Evolutionary conservation across 2,888 invertebrate genomes (phyloP), one percentile per base, ranked within the genome.

Genomic region (Eupithecia subumbrata): DNA sequence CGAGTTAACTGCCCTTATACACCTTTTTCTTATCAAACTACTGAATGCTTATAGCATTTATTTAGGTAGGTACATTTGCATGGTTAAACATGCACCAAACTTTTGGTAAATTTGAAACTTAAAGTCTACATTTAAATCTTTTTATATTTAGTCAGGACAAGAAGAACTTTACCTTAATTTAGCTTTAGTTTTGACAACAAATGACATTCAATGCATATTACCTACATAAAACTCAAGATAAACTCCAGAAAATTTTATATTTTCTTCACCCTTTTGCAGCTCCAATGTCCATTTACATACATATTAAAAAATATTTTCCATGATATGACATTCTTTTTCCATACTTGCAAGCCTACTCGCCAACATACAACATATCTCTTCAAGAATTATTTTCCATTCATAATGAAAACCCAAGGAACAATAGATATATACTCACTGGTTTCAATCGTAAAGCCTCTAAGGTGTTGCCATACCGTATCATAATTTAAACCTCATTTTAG

Each of bases 361-460:
- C 63, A 16, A 34, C 22, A 56, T 8, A n/a, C 11, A 48, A 18
- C 18, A 48, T 48, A 52, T 52, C 11, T 56, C 52, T 11, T 56
- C 22, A 34, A 5, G 22, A 64, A 34, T 64, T 64, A 34, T 34
- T 3, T 64, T 30, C 1, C 14, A 60, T 60, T 60, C 60, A 8
- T 34, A 64, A 64, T 67, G 22, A 48, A 37, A 66, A 67, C 56
- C 73, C 70, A 63, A 40, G 74, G 71, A 74, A 76, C 71, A 72
- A 25, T 60, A 22, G 0, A 22, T 60, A 25, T 25, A 12, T 22
- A 22, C 22, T 22, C 22, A 22, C 60, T 74, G 73, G 75, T 76
- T 76, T 76, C 76, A 78, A 79, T 75, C 69, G 73, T 56, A 74
- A 76, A 77, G 77, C 77, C 77, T 75, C 69, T 78, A 78, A 81